phyloP scores from a whole-genome alignment of 2,888 invertebrate species.

The Acleris holmiana region DNA sequence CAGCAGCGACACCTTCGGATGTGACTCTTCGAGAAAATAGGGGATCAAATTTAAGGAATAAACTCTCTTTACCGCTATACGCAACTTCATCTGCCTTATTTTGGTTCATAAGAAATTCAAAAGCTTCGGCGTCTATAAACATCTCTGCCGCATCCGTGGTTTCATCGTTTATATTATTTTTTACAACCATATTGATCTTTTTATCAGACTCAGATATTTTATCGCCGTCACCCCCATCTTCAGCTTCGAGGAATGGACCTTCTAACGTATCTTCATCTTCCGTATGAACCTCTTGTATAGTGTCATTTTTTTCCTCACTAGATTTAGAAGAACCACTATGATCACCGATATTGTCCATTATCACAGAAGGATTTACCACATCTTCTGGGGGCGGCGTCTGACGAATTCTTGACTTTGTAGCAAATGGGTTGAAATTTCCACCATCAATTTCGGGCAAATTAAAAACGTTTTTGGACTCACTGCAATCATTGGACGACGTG shows the following conservation, averaged over 20 bases:
- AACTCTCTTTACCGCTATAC: slow-evolving; percentile 77
- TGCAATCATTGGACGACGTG: slow-evolving; percentile 54
- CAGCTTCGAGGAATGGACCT: slow-evolving; percentile 71
- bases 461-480: slow-evolving; percentile 62
- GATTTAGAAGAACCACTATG: slow-evolving; percentile 57
- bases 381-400: slow-evolving; percentile 51
- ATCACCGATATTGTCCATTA: slow-evolving; percentile 49
- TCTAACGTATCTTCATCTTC: slow-evolving; percentile 78
- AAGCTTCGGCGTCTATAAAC: slow-evolving; percentile 78
- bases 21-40: slow-evolving; percentile 72
- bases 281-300: slow-evolving; percentile 65
- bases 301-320: slow-evolving; percentile 57
- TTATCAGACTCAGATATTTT: slow-evolving; percentile 53
- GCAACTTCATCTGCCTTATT: slow-evolving; percentile 65
- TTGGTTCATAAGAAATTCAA: slow-evolving; percentile 74
- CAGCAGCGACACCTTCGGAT: slow-evolving; percentile 64
- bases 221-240: slow-evolving; percentile 54
- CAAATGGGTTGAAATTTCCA: slow-evolving; percentile 66
- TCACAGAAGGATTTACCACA: slow-evolving; percentile 46
- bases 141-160: slow-evolving; percentile 64
- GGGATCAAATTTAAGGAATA: slow-evolving; percentile 78
- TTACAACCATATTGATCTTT: slow-evolving; percentile 61
- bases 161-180: slow-evolving; percentile 58
- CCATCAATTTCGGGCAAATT: slow-evolving; percentile 74
- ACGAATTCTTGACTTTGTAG: slow-evolving; percentile 62